Conservation (phyloP, 2,888 invertebrate species). For the Maniola hyperantus region DNA sequence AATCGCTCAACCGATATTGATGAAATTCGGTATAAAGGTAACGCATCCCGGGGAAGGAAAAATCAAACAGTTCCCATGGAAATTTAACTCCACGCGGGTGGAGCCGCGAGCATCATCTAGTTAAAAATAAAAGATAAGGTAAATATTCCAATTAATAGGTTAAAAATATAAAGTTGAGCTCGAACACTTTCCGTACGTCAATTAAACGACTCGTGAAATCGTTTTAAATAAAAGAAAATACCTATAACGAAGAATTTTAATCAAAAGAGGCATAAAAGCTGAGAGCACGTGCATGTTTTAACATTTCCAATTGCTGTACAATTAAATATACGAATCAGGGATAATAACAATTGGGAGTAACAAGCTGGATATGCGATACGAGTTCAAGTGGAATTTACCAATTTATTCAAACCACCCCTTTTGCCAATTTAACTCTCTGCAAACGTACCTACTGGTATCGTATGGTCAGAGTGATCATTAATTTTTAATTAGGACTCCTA, state of each 20-base stretch:
- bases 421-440: neutral
- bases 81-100: too few species aligned
- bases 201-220: slow-evolving; percentile 25
- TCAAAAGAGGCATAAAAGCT: slow-evolving; percentile 22
- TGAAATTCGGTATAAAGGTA: too few species aligned
- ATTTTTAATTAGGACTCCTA: neutral
- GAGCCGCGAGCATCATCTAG: too few species aligned
- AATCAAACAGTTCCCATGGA: too few species aligned
- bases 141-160: slow-evolving; percentile 8
- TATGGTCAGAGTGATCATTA: neutral
- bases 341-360: slow-evolving; percentile 28
- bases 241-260: slow-evolving; percentile 25
- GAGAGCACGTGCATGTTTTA: slow-evolving; percentile 24
- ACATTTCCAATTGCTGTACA: slow-evolving; percentile 26
- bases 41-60: too few species aligned
- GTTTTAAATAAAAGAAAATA: slow-evolving; percentile 23
- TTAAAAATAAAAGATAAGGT: neutral
- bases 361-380: slow-evolving; percentile 32
- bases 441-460: too few species aligned
- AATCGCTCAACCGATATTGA: too few species aligned
- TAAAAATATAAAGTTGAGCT: slow-evolving; percentile 5
- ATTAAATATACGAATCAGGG: slow-evolving; percentile 28
- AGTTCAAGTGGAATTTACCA: slow-evolving; percentile 29
- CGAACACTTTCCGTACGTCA: slow-evolving; percentile 6
- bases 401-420: slow-evolving; percentile 10